Evolutionary conservation across 1,140 invertebrate species (phyloP), one percentile per base, ranked within the genome.

Genomic region (Meloidogyne chitwoodi): DNA sequence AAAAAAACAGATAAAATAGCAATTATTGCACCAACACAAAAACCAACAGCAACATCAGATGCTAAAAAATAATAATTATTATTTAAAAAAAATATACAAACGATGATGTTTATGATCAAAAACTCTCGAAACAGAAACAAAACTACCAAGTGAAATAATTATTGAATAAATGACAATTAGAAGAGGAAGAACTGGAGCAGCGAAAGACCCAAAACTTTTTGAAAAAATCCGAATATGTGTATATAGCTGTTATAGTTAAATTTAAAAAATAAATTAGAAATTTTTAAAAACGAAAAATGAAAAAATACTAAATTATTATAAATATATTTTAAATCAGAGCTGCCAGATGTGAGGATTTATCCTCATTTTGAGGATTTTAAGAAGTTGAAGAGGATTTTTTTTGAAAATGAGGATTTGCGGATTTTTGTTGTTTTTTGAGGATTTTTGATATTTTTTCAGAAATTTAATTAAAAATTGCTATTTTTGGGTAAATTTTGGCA

Each of bases 101-200:
- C 16, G 56, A 44, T 74, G 73, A 67, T 41, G 65, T 74, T 69
- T 74, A 29, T 74, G 31, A 29, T 69, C 64, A 38, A 22, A 34
- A 31, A 74, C 2, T 24, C 73, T 64, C 2, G 73, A 71, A 26
- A 74, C 44, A 16, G 73, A 19, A 48, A 65, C 62, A 70, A 34
- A 74, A 24, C 56, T 31, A 10, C 44, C 73, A 67, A 24, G 44
- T 34, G 19, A 44, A 26, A 66, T 22, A 64, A 69, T 22, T n/a
- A 74, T 41, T 24, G 34, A 22, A 44, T 74, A 66, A 4, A 74
- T 24, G 22, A 41, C 65, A 26, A 67, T 41, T n/a, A 67, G 8
- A 41, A 67, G 65, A 67, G 65, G 65, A 67, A 67, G 65, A 24
- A 67, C 10, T 67, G 65, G 65, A 67, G 38, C 65, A 67, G 65